phyloP scores from a whole-genome alignment of 2,888 invertebrate species.

The Nyleta sp. region DNA sequence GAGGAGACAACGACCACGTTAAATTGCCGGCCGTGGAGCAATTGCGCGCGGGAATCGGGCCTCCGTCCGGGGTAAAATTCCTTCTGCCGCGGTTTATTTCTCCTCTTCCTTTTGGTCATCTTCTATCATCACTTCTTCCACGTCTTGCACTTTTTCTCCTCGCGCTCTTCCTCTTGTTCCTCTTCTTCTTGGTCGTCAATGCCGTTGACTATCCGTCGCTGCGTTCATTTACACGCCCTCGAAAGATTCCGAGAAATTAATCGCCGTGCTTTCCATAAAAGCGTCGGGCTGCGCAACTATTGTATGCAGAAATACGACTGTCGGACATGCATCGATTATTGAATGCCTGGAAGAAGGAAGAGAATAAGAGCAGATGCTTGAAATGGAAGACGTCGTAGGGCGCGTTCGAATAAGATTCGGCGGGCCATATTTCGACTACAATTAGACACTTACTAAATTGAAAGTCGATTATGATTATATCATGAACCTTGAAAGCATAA shows the following conservation, averaged over 20 bases:
- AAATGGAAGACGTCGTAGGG: too few species aligned
- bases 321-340: too few species aligned
- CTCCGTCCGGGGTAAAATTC: constrained; percentile 73
- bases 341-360: too few species aligned
- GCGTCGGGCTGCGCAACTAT: not conserved
- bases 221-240: constrained; percentile 31
- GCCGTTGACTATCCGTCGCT: constrained; percentile 20
- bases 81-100: constrained; percentile 60
- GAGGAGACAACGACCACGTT: constrained; percentile 71
- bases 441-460: too few species aligned
- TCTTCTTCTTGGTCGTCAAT: constrained; percentile 38
- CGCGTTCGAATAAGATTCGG: too few species aligned
- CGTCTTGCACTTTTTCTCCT: constrained; percentile 33
- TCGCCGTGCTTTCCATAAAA: constrained; percentile 42
- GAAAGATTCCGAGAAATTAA: constrained; percentile 35
- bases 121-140: constrained; percentile 58
- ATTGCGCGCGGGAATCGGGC: constrained; percentile 75
- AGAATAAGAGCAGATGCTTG: too few species aligned
- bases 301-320: too few species aligned
- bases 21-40: constrained; percentile 76
- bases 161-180: constrained; percentile 55
- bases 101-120: constrained; percentile 60
- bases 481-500: too few species aligned
- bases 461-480: too few species aligned
- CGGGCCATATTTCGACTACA: too few species aligned